Conservation (phyloP, 2,797 vertebrate genomes). For the Tiaroga cobitis region DNA sequence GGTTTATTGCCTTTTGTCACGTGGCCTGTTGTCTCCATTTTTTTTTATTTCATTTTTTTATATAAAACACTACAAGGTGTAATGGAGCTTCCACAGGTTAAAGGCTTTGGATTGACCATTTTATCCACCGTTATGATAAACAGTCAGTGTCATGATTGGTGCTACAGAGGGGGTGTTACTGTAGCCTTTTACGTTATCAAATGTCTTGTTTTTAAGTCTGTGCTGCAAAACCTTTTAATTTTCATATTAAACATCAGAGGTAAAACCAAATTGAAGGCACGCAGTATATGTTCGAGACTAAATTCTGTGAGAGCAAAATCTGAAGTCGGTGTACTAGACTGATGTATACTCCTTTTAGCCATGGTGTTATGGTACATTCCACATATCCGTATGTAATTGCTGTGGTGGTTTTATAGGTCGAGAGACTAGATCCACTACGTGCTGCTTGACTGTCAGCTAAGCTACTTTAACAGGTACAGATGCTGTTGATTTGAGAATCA, state of each 20-base stretch:
- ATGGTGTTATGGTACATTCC: slow-evolving; percentile 48
- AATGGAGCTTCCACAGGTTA: slow-evolving; percentile 43
- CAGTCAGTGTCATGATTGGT: slow-evolving; percentile 31
- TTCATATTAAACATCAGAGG: slow-evolving; percentile 11
- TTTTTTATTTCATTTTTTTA: background rate
- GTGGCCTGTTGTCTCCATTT: background rate
- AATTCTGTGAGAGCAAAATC: slow-evolving; percentile 2
- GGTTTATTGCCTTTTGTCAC: slow-evolving; percentile 19
- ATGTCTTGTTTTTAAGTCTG: slow-evolving; percentile 51
- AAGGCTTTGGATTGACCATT: slow-evolving; percentile 54
- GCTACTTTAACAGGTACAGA: slow-evolving; percentile 51
- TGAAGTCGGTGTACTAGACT: slow-evolving; percentile 18
- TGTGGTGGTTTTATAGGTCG: slow-evolving; percentile 23
- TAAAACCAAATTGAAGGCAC: slow-evolving; percentile 57
- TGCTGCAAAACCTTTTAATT: slow-evolving; percentile 30
- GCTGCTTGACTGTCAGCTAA: slow-evolving; percentile 41
- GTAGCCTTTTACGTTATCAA: slow-evolving; percentile 59
- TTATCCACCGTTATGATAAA: slow-evolving; percentile 48
- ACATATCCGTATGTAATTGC: slow-evolving; percentile 3
- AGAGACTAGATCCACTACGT: slow-evolving; percentile 24
- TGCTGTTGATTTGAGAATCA: slow-evolving; percentile 38
- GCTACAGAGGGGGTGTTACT: slow-evolving; percentile 62
- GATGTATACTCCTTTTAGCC: slow-evolving; percentile 15
- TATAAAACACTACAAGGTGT: slow-evolving; percentile 70
- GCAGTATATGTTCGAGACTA: slow-evolving; percentile 56